Conservation (phyloP, 2,888 invertebrate genomes). For the Nemotelus nigrinus region DNA sequence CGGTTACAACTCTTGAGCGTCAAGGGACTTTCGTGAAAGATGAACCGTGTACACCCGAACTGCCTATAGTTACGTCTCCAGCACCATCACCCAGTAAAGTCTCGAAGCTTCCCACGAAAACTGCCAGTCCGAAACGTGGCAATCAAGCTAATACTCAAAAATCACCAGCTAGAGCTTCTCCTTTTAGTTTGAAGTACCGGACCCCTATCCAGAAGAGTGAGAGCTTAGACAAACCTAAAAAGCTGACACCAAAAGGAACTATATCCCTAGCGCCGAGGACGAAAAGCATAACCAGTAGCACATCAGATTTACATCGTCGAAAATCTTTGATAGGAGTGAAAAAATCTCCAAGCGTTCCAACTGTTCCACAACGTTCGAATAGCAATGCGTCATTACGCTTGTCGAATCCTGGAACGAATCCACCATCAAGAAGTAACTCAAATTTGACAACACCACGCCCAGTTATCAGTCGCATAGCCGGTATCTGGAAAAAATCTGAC, state of each 20-base stretch:
- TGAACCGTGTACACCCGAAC: slow-evolving; percentile 67
- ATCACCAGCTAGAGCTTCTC: slow-evolving; percentile 47
- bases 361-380: slow-evolving; percentile 61
- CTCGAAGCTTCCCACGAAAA: slow-evolving; percentile 62
- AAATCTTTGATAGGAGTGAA: slow-evolving; percentile 51
- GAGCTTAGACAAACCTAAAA: slow-evolving; percentile 29
- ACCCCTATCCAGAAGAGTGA: slow-evolving; percentile 61
- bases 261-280: slow-evolving; percentile 53
- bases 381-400: slow-evolving; percentile 60
- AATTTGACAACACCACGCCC: slow-evolving; percentile 55
- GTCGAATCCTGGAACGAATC: slow-evolving; percentile 59
- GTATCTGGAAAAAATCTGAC: slow-evolving; percentile 63
- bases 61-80: slow-evolving; percentile 60
- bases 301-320: slow-evolving; percentile 42
- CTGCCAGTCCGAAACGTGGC: slow-evolving; percentile 43
- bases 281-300: background rate
- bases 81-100: slow-evolving; percentile 56
- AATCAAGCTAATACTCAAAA: slow-evolving; percentile 44
- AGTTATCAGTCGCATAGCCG: slow-evolving; percentile 62
- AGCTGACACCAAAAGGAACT: slow-evolving; percentile 54
- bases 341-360: slow-evolving; percentile 54
- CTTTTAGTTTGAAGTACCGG: slow-evolving; percentile 59
- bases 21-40: slow-evolving; percentile 95
- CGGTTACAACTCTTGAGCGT: slow-evolving; percentile 71
- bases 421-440: slow-evolving; percentile 64